A percentile compares a stretch with the other conserved stretches of the same genome.
phyloP scores from a whole-genome alignment of 2,888 invertebrate species.

The Nezara viridula region DNA sequence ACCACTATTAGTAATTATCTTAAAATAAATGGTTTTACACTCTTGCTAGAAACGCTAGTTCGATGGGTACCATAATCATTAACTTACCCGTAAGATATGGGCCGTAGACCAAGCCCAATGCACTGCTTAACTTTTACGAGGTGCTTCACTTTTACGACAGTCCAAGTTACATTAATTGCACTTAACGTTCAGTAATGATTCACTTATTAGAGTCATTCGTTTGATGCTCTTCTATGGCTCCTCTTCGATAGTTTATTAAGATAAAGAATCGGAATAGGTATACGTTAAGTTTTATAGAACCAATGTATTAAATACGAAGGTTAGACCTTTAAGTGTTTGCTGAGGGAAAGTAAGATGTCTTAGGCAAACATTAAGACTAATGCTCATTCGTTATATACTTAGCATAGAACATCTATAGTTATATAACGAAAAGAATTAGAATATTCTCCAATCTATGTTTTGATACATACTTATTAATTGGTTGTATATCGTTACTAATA shows the following conservation, averaged over 20 bases:
- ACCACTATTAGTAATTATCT: no score
- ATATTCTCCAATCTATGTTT: no score
- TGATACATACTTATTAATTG: no score
- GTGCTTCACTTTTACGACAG: neutral
- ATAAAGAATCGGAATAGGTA: neutral
- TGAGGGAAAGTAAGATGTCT: no score
- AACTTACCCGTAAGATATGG: neutral
- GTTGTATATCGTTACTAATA: no score
- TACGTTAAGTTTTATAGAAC: neutral
- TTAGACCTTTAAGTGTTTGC: no score
- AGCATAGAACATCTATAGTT: no score
- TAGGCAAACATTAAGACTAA: no score
- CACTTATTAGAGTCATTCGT: neutral
- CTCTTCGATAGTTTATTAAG: no score
- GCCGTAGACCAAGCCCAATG: neutral
- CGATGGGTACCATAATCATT: neutral
- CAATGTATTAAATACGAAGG: neutral
- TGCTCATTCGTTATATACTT: no score
- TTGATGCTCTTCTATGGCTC: neutral
- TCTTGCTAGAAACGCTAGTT: neutral
- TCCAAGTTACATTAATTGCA: neutral
- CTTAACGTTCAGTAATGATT: neutral
- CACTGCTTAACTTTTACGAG: neutral
- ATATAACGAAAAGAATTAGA: no score
- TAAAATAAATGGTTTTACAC: neutral